phyloP scores from a whole-genome alignment of 2,888 invertebrate genomes.

The Brenthis daphne region DNA sequence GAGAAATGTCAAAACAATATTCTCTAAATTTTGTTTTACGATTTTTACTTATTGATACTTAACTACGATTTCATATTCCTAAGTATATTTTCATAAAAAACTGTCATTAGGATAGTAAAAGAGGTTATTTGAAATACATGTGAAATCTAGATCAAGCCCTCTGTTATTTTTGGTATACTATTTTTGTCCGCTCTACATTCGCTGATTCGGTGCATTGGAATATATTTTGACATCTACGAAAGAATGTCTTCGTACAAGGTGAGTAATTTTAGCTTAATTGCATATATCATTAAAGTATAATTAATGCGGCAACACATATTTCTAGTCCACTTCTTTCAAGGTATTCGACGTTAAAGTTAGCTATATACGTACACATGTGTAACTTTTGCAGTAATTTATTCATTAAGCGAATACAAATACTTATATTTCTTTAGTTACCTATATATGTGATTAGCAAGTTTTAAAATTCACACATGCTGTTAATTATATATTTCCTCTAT shows the following conservation, averaged over 20 bases:
- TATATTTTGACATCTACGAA: conserved; percentile 77
- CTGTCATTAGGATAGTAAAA: conserved; percentile 1
- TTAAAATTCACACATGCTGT: too few species aligned
- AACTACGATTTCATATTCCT: conserved; percentile 42
- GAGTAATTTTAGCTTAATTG: conserved; percentile 48
- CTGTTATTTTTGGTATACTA: conserved; percentile 77
- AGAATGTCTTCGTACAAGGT: conserved; percentile 74
- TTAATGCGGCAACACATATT: conserved; percentile 30
- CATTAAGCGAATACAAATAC: conserved; percentile 14
- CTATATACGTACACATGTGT: conserved; percentile 25
- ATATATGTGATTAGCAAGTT: neutral
- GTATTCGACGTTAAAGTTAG: conserved; percentile 23
- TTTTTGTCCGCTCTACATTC: conserved; percentile 78
- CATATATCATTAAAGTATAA: conserved; percentile 29
- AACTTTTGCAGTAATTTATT: conserved; percentile 19
- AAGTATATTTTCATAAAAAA: conserved; percentile 24
- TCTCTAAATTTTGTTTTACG: conserved; percentile 60
- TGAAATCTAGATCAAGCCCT: conserved; percentile 36
- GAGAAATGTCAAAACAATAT: conserved; percentile 73
- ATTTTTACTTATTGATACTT: conserved; percentile 50
- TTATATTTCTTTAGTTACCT: conserved; percentile 21
- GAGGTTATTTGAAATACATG: conserved; percentile 21
- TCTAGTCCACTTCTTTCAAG: conserved; percentile 24
- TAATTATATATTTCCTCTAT: too few species aligned
- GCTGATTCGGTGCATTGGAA: conserved; percentile 64